These are phyloP conservation scores for Chamaea fasciata DNA, from an alignment of 2,113 vertebrate genomes.

Conservation along the genomic window DNA sequence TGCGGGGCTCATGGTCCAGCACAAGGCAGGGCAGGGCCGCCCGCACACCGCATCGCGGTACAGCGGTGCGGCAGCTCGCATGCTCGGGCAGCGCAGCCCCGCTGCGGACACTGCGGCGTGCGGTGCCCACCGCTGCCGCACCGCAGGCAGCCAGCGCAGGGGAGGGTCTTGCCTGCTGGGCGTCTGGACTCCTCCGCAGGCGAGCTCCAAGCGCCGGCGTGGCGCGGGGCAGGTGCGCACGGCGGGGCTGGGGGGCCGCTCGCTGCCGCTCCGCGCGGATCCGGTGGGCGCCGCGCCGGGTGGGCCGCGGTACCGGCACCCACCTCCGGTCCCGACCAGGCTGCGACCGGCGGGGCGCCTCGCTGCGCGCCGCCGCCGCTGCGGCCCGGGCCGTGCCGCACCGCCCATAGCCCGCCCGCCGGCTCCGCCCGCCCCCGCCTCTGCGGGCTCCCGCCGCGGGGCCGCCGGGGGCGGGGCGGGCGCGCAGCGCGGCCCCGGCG, in stretches of 20 bases:
- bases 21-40: neutral
- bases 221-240: neutral
- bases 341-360: too few relatives aligned
- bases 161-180: slow-evolving; percentile 36
- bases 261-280: neutral
- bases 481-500: too few relatives aligned
- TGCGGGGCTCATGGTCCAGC: neutral
- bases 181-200: neutral
- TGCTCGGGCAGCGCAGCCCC: neutral
- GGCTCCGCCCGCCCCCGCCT: too few relatives aligned
- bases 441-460: too few relatives aligned
- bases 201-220: neutral
- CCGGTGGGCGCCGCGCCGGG: neutral
- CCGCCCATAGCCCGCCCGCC: too few relatives aligned
- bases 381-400: too few relatives aligned
- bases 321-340: neutral
- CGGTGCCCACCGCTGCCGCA: neutral
- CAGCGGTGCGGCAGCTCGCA: neutral
- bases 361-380: too few relatives aligned
- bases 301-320: neutral
- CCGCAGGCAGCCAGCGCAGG: neutral
- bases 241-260: neutral
- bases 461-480: too few relatives aligned
- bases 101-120: neutral
- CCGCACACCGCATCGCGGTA: neutral